Evolutionary conservation across 2,888 invertebrate species (phyloP).

Genomic region (Hydropsyche betteni): DNA sequence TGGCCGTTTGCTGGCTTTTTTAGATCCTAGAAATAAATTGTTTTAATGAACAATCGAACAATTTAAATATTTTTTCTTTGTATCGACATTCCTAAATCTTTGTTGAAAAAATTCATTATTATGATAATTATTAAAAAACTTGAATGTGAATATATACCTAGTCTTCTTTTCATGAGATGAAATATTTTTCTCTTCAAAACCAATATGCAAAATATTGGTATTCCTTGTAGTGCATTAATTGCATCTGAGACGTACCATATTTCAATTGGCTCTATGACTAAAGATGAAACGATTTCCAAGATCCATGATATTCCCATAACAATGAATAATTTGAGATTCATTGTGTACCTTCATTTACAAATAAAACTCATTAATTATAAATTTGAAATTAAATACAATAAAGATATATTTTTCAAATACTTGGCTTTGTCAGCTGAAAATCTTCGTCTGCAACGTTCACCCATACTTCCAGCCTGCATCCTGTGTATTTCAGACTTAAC

Average conservation of each 20-base stretch:
- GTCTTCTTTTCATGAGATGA: constrained; percentile 57
- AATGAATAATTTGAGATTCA: constrained; percentile 78
- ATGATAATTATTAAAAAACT: too few species aligned
- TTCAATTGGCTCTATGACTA: constrained; percentile 63
- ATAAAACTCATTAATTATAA: neutral
- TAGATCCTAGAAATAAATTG: constrained; percentile 27
- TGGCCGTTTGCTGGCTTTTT: constrained; percentile 16
- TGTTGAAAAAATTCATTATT: neutral
- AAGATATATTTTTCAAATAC: constrained; percentile 56
- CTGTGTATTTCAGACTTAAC: constrained; percentile 79
- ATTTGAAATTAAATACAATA: too few species aligned
- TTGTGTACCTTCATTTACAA: constrained; percentile 66
- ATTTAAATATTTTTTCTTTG: neutral
- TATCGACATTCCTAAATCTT: neutral
- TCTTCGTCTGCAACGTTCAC: constrained; percentile 68
- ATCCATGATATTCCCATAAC: constrained; percentile 84
- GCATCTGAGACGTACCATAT: constrained; percentile 70
- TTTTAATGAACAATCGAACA: neutral
- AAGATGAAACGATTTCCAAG: constrained; percentile 71
- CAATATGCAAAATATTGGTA: constrained; percentile 77
- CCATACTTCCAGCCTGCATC: constrained; percentile 71
- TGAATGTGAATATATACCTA: neutral
- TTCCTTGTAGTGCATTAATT: constrained; percentile 76
- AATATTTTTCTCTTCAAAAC: constrained; percentile 75
- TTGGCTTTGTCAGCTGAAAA: constrained; percentile 76